Evolutionary conservation across 2,888 invertebrate genomes (phyloP).

Genomic region (Macrophya alboannulata): DNA sequence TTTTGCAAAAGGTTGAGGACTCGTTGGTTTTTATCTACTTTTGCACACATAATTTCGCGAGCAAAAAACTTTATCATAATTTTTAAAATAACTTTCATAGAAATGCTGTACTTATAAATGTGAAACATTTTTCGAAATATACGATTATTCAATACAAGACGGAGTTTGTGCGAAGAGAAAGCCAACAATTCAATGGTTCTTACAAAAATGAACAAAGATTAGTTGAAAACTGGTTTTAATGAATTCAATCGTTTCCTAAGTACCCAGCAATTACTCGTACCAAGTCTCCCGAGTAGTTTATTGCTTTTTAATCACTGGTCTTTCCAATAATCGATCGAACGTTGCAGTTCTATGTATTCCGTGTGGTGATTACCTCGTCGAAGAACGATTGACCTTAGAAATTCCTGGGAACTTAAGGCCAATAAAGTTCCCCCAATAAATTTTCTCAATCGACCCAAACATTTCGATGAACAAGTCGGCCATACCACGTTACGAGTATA

Average conservation of each 20-base stretch:
- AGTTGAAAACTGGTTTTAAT: constrained; percentile 38
- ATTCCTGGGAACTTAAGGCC: background rate
- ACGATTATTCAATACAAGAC: background rate
- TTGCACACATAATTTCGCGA: background rate
- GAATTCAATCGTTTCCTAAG: constrained; percentile 42
- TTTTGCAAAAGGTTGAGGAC: background rate
- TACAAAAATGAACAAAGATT: constrained; percentile 14
- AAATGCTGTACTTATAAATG: background rate
- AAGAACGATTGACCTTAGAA: constrained; percentile 31
- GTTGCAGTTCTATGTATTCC: constrained; percentile 35
- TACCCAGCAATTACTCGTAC: constrained; percentile 35
- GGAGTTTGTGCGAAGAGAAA: constrained; percentile 31
- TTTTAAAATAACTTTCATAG: background rate
- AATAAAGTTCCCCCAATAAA: constrained; percentile 1
- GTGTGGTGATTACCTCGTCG: background rate
- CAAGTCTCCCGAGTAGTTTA: constrained; percentile 12
- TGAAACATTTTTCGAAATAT: constrained; percentile 12
- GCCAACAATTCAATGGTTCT: constrained; percentile 10
- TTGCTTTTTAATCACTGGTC: constrained; percentile 38
- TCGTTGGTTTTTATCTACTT: constrained; percentile 6
- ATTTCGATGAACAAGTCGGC: background rate
- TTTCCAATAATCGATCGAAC: constrained; percentile 41
- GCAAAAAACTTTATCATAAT: background rate
- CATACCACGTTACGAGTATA: background rate
- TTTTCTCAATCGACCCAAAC: background rate